Percentiles rank a stretch among this genome's conserved stretches.
Evolutionary conservation across 1,140 invertebrate species (phyloP).

Genomic region (Dufourea novaeangliae): DNA sequence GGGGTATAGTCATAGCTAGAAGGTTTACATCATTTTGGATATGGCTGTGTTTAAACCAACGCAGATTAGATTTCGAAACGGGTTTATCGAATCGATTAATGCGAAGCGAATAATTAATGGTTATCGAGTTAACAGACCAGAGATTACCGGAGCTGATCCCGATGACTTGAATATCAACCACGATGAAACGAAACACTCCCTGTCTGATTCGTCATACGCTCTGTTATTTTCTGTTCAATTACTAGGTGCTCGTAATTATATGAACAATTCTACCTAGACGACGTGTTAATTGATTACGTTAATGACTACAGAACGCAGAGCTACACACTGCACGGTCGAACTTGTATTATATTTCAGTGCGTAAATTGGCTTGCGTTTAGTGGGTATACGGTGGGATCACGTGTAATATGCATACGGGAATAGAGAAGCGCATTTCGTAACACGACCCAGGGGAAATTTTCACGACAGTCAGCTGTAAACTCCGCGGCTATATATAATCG

Average conservation of each 20-base stretch:
- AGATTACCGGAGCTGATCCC: not conserved
- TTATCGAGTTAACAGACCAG: not conserved
- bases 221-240: constrained; percentile 18
- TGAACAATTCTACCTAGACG: constrained; percentile 34
- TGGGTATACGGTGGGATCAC: not conserved
- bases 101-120: not conserved
- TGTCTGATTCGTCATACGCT: not conserved
- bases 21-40: not conserved
- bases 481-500: constrained; percentile 32
- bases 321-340: constrained; percentile 29
- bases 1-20: no score
- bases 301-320: constrained; percentile 42
- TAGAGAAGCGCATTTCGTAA: constrained; percentile 36
- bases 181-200: not conserved
- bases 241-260: constrained; percentile 7
- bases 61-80: not conserved
- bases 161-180: not conserved
- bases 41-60: not conserved
- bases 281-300: constrained; percentile 36
- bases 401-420: constrained; percentile 21
- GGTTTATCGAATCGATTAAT: not conserved
- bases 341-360: constrained; percentile 54
- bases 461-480: constrained; percentile 70
- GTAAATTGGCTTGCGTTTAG: constrained; percentile 51
- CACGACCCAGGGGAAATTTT: constrained; percentile 73